phyloP scores from a whole-genome alignment of 2,797 vertebrate genomes.

The Enteromius afrohamiltoni region DNA sequence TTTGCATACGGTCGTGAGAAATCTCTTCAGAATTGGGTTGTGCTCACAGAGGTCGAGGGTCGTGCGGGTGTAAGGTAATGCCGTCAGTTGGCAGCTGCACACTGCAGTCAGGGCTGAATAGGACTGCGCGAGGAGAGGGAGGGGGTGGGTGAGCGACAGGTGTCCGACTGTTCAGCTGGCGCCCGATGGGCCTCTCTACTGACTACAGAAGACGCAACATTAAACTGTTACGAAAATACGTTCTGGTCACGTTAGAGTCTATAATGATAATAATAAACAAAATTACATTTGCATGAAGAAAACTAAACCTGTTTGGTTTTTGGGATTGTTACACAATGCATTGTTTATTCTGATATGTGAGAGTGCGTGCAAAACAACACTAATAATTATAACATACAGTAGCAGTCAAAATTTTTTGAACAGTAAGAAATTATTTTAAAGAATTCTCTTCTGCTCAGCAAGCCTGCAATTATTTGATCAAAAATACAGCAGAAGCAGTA shows the following conservation, averaged over 20 bases:
- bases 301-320: neutral
- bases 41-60: constrained; percentile 58
- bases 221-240: neutral
- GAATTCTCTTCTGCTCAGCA: too few relatives aligned
- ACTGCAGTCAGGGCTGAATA: constrained; percentile 73
- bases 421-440: neutral
- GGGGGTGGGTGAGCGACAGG: constrained; percentile 87
- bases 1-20: neutral
- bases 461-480: too few relatives aligned
- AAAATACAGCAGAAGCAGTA: too few relatives aligned
- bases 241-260: neutral
- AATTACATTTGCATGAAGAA: neutral
- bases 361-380: too few relatives aligned
- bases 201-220: constrained; percentile 65
- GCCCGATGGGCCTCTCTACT: constrained; percentile 78
- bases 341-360: neutral
- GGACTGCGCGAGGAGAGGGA: constrained; percentile 75
- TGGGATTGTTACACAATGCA: neutral
- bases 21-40: constrained; percentile 3
- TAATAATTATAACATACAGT: neutral
- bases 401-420: neutral
- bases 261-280: neutral
- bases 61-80: constrained; percentile 87
- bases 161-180: constrained; percentile 85
- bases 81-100: constrained; percentile 86